Evolutionary conservation across 1,140 invertebrate species (phyloP), one percentile per base, ranked within the genome.

Genomic region (Delia radicum): DNA sequence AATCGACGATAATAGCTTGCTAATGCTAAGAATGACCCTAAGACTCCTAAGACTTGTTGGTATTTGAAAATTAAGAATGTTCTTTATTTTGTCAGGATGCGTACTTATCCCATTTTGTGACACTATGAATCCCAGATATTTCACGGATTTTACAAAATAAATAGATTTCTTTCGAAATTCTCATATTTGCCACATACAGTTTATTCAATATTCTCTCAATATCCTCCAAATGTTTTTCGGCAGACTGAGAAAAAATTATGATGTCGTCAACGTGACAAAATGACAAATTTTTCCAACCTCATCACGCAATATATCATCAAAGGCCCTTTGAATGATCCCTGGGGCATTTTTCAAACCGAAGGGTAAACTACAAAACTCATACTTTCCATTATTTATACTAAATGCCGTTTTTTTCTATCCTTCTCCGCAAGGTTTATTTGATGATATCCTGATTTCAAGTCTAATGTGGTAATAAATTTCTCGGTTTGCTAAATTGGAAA

Each of bases 111-210:
- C 75, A 63, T 69, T 21, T 15, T 61, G 29, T 12, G 74, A 75
- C 37, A 24, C 18, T 33, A 21, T 33, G 18, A 69, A 69, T 33
- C 74, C 76, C 15, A 78, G 55, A 71, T 63, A 79, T 62, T 77
- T 26, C 13, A 77, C 67, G 18, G 84, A 33, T 83, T 76, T 15
- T 63, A 74, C 48, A 80, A 80, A 84, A 21, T 89, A 89, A n/a
- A 31, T 85, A 73, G 62, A 81, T 88, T 75, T 69, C 77, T 15
- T 15, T 15, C n/a, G 63, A 62, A 18, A 21, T 46, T 37, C 33
- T 29, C 67, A 48, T 77, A 8, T 26, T 55, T 7, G 21, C 74
- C 26, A 21, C 15, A 26, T 26, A 65, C 15, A 75, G 27, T 71
- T 55, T 76, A 26, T 21, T 28, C 10, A 63, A 27, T 26, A 63